Base-by-base conservation (phyloP, 1,140 invertebrate genomes). In the Heterodera carotae region DNA sequence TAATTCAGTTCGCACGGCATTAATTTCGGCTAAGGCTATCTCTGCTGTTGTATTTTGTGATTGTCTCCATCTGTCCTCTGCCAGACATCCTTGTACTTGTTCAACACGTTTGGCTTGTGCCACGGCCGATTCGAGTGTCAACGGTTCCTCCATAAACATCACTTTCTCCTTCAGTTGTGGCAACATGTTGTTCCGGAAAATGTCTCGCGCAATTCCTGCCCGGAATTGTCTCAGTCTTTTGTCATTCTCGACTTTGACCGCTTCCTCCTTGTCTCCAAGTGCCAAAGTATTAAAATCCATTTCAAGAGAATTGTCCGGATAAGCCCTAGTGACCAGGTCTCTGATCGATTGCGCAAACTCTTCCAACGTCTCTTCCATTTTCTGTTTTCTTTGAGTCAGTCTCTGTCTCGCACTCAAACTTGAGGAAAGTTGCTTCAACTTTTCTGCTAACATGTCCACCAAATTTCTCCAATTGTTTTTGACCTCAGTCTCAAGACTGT, bases 91-190 rank as follows among this genome's bases (percentile, higher is more conserved):
- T 4, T 15, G 39, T 8, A 69, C 53, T 36, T 69, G 36, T 53
- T 69, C 68, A 69, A 69, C 29, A 29, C 53, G 36, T 69, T 36
- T 69, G 10, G 68, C 68, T 12, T 36, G 31, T 2, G 10, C 29
- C 25, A 69, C 12, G 8, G 68, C 27, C 3, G 34, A 29, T 15
- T 69, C 68, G 25, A 69, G 25, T 10, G 31, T 27, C 25, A 10
- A 15, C 39, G 68, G 39, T 12, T 39, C n/a, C 2, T 36, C 25
- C 39, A 69, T 53, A 18, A 18, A 69, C 2, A 53, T 25, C 2
- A 34, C n/a, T 69, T 18, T 69, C 15, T 69, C 68, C 31, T 69
- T 69, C 27, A 69, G 25, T 69, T 36, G 36, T 25, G 53, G n/a
- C 12, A 25, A 12, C 27, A 69, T 29, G 25, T 53, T 53, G 27